Conservation (phyloP, 1,140 invertebrate species). For the Aphelinus certus region DNA sequence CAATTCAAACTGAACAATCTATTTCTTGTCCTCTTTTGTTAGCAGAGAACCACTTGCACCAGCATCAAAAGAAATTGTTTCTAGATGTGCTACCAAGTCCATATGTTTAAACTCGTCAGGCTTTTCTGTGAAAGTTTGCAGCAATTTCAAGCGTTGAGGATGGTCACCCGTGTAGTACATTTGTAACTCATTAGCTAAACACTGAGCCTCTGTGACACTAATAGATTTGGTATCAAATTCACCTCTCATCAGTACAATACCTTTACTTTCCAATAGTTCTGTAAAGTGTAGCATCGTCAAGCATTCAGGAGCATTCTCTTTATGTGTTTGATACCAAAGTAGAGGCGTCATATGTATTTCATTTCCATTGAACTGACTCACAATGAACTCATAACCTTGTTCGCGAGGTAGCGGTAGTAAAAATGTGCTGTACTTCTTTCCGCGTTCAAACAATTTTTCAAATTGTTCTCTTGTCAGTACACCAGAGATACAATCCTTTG, state of each 20-base stretch:
- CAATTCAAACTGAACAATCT: conserved; percentile 6
- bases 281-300: conserved; percentile 84
- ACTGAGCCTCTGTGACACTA: conserved; percentile 82
- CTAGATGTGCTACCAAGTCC: conserved; percentile 83
- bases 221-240: conserved; percentile 87
- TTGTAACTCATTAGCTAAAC: conserved; percentile 85
- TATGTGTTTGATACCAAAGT: conserved; percentile 86
- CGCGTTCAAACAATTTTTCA: conserved; percentile 68
- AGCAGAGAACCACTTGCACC: conserved; percentile 5
- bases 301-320: conserved; percentile 92
- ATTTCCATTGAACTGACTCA: conserved; percentile 79
- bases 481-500: conserved; percentile 79
- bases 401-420: conserved; percentile 82
- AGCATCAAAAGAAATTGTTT: conserved; percentile 71
- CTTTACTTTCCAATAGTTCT: conserved; percentile 81
- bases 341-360: conserved; percentile 89
- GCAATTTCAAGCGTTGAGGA: conserved; percentile 70
- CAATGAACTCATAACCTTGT: conserved; percentile 89
- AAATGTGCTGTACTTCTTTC: conserved; percentile 76
- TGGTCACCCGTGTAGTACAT: conserved; percentile 82
- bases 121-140: conserved; percentile 76
- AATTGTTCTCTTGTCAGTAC: conserved; percentile 73
- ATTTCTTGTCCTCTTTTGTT: conserved; percentile 14
- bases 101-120: conserved; percentile 85
- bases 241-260: conserved; percentile 85